These are phyloP conservation scores for Odontocerum albicorne DNA, from an alignment of 2,888 invertebrate genomes.

Conservation along the genomic window DNA sequence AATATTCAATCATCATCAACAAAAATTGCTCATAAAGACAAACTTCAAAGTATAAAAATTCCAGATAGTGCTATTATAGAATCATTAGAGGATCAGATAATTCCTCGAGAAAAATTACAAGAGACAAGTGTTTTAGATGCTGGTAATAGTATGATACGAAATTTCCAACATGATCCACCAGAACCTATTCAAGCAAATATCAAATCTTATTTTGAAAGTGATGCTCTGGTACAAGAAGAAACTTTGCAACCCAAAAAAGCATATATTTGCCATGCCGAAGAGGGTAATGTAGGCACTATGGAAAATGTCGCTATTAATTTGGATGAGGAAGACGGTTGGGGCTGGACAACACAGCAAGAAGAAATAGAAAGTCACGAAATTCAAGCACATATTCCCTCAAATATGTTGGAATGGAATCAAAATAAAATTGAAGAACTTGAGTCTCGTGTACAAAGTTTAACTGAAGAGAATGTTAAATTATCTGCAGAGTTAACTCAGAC, in stretches of 20 bases:
- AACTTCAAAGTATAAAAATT: too few relatives aligned
- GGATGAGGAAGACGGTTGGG: constrained; percentile 51
- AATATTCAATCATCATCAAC: constrained; percentile 13
- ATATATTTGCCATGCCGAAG: constrained; percentile 54
- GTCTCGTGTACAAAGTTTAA: constrained; percentile 62
- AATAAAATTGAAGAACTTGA: constrained; percentile 56
- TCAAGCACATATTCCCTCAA: constrained; percentile 38
- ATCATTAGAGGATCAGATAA: constrained; percentile 51
- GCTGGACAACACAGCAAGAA: constrained; percentile 43
- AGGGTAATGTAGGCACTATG: constrained; percentile 23
- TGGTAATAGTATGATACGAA: constrained; percentile 39
- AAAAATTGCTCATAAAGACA: too few relatives aligned
- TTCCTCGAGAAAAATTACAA: constrained; percentile 41
- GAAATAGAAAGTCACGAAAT: constrained; percentile 51
- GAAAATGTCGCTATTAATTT: constrained; percentile 46
- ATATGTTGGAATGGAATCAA: too few relatives aligned
- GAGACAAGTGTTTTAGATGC: constrained; percentile 36
- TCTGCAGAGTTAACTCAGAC: constrained; percentile 64
- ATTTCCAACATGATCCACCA: constrained; percentile 39
- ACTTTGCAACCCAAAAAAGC: constrained; percentile 57
- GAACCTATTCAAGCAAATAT: constrained; percentile 12
- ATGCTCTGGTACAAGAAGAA: constrained; percentile 43
- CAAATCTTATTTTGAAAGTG: constrained; percentile 38
- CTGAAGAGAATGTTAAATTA: constrained; percentile 59
- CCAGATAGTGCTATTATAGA: constrained; percentile 44